Base-by-base conservation (phyloP, 2,113 vertebrate species). In the Dipodomys spectabilis region DNA sequence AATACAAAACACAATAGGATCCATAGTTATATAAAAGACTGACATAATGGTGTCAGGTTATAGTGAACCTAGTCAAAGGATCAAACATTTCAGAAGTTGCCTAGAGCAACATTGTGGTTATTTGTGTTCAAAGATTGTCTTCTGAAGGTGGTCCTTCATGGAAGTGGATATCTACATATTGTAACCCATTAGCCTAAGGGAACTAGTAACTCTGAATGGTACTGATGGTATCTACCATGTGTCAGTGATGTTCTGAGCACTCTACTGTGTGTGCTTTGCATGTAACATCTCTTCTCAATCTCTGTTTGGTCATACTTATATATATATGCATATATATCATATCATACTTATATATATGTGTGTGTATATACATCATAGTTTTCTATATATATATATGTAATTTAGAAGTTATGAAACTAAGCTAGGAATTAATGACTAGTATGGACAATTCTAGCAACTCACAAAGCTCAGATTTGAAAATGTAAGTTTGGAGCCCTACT, bases 71-170 rank as follows among this genome's bases (percentile, higher is more conserved):
- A 65, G 73, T 68, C 80, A 90, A n/a, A 85, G 22, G 8, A 86
- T 92, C n/a, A 90, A 89, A 69, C 9, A 87, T 80, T 90, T 83
- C 27, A 62, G 30, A 86, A 94, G 86, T 25, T 67, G 69, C 85
- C 82, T 78, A 87, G 57, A 82, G 39, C 19, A 95, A 44, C 71
- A 32, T 82, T 74, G 49, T 79, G 4, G 74, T 94, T 92, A 71
- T 95, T 78, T 85, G 23, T 80, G 60, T 78, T 93, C 53, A 90
- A 88, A 57, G 35, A 28, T 3, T 86, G 69, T 73, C 8, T 88
- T 91, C 15, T 83, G 67, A 72, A 84, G 77, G n/a, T 77, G 15
- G 23, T 74, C 22, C 12, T 95, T 84, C 64, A 86, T 77, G 27
- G 15, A 23, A 86, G 65, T 20, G 1, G 27, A 80, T 62, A 18